Conservation (phyloP, 2,113 vertebrate species). For the Gymnarchus niloticus region DNA sequence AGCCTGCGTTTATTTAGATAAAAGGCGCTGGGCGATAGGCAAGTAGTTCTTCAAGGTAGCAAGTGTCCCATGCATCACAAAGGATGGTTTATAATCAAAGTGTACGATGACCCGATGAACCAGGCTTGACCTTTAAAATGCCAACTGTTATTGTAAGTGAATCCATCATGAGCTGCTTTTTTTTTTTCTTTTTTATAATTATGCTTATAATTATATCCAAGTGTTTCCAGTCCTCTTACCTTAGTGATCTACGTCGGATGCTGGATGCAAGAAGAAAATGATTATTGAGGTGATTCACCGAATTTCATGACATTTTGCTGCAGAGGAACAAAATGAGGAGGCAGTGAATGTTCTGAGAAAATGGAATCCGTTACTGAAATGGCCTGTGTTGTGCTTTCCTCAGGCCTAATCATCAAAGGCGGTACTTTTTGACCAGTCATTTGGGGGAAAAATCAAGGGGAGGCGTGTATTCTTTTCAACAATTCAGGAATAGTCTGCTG, state of each 20-base stretch:
- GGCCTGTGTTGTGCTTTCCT: not conserved
- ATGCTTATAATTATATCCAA: not conserved
- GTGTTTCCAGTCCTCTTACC: not conserved
- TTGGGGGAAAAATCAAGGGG: not conserved
- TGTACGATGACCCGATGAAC: not conserved
- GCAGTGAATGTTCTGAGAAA: slow-evolving; percentile 21
- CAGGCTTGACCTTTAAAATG: not conserved
- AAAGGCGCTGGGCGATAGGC: not conserved
- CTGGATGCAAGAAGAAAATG: not conserved
- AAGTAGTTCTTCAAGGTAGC: not conserved
- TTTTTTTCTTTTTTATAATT: not conserved
- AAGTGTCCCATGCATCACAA: not conserved
- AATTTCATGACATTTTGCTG: slow-evolving; percentile 18
- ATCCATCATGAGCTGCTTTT: not conserved
- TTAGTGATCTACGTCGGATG: not conserved
- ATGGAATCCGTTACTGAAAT: slow-evolving; percentile 7
- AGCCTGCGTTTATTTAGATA: not conserved
- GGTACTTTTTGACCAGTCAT: slow-evolving; percentile 23
- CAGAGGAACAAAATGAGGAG: not conserved
- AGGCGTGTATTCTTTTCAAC: not conserved
- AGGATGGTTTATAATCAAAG: not conserved
- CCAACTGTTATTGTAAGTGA: not conserved
- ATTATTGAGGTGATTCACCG: slow-evolving; percentile 6
- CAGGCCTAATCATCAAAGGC: not conserved
- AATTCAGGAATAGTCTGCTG: not conserved